A percentile compares a stretch with the other conserved stretches of the same genome.
phyloP scores from a whole-genome alignment of 2,888 invertebrate genomes.

The Thymelicus acteon region DNA sequence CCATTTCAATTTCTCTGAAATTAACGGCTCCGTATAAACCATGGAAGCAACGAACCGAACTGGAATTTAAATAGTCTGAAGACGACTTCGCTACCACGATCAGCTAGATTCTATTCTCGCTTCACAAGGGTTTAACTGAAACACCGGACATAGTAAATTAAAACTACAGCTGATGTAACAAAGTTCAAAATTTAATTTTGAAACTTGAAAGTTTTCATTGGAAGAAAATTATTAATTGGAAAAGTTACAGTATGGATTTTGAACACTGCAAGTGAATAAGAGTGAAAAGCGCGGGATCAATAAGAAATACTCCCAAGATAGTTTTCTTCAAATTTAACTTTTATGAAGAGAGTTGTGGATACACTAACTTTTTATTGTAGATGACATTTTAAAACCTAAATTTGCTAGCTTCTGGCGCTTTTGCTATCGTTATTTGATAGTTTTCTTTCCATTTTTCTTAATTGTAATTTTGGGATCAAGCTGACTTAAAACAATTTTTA shows the following conservation, averaged over 20 bases:
- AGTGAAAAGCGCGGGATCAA: constrained; percentile 2
- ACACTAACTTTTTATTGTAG: not conserved
- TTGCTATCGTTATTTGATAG: no score
- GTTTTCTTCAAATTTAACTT: not conserved
- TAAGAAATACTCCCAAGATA: constrained; percentile 7
- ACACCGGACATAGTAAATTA: constrained; percentile 45
- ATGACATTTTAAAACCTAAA: not conserved
- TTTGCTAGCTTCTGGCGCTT: no score
- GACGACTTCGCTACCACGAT: constrained; percentile 67
- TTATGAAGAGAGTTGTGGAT: not conserved
- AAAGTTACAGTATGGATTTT: constrained; percentile 34
- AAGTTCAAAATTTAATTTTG: constrained; percentile 29
- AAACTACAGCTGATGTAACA: constrained; percentile 27
- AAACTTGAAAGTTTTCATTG: constrained; percentile 12
- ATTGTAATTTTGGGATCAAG: no score
- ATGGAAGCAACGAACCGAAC: constrained; percentile 83
- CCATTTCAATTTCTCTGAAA: constrained; percentile 78
- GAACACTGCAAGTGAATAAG: constrained; percentile 5
- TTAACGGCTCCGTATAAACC: constrained; percentile 84
- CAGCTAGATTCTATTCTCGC: constrained; percentile 56
- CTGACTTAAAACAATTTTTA: no score
- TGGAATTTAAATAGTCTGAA: constrained; percentile 84
- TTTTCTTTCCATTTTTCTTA: no score
- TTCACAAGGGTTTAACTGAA: constrained; percentile 40
- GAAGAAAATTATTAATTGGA: constrained; percentile 37